Evolutionary conservation across 2,113 vertebrate species (phyloP), one percentile per base, ranked within the genome.

Genomic region (Balaenoptera acutorostrata): DNA sequence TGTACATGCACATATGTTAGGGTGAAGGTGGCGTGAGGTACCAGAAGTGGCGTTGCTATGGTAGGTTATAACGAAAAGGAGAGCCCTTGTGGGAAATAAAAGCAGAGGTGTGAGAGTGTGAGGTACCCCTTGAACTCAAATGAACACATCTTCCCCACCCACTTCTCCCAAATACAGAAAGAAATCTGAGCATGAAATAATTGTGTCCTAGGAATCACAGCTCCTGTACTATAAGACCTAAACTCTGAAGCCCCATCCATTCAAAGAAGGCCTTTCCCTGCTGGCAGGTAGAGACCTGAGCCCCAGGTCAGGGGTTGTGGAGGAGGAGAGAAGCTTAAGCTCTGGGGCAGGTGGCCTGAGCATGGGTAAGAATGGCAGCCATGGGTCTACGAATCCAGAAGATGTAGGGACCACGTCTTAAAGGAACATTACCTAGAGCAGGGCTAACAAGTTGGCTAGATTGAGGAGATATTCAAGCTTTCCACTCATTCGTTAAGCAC

Each of bases 341-440:
- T 31, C 29, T 31, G 36, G 46, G 59, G 14, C 46, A 46, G 44
- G 59, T 20, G 21, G 61, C 21, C 14, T n/a, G 14, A 14, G 8
- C 18, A 2, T 10, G 7, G 11, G 1, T 18, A 8, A 55, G 25
- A 75, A 46, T 8, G 46, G 25, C 29, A 31, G 4, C 3, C 68
- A 55, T 0, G 7, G 8, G 4, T 55, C 44, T 55, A 11, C 12
- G 41, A n/a, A 12, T 55, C 59, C 36, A 57, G 55, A 36, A 57
- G 5, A 36, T 55, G 3, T 4, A 17, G 14, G n/a, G n/a, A 27
- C 63, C 18, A 8, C 2, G 1, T 18, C 25, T 15, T 59, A 20
- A 21, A 61, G 49, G 20, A 18, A 6, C 5, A 2, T 52, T 5
- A 33, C 27, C n/a, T n/a, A 25, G 27, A 64, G 4, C 13, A 59